Percentiles rank a stretch among this genome's conserved stretches.
phyloP scores from a whole-genome alignment of 2,797 vertebrate genomes.

The Argya squamiceps region DNA sequence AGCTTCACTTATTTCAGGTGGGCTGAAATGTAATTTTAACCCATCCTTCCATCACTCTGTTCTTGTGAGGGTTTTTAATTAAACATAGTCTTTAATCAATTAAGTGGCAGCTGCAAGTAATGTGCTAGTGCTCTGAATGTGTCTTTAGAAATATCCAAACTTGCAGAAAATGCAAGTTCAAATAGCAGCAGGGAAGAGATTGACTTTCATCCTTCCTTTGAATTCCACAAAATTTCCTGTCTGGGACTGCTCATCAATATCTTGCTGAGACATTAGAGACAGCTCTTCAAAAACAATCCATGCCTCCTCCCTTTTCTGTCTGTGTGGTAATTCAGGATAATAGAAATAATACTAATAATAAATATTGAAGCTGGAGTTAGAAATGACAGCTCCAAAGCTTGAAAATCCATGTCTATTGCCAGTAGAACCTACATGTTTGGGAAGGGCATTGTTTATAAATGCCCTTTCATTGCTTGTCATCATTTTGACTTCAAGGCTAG shows the following conservation, averaged over 20 bases:
- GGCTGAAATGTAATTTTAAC: slow-evolving; percentile 32
- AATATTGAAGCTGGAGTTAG: not conserved
- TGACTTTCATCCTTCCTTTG: slow-evolving; percentile 43
- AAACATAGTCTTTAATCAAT: slow-evolving; percentile 56
- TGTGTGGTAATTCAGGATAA: not conserved
- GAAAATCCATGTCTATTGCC: not conserved
- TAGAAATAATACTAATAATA: slow-evolving; percentile 1
- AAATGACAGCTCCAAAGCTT: not conserved
- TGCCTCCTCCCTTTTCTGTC: not conserved
- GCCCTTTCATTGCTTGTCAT: not conserved
- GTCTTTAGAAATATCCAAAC: slow-evolving; percentile 17
- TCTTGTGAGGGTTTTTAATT: slow-evolving; percentile 47
- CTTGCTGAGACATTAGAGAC: slow-evolving; percentile 12
- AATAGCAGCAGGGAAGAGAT: slow-evolving; percentile 41
- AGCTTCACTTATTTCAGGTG: slow-evolving; percentile 19
- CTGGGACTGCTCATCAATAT: slow-evolving; percentile 1
- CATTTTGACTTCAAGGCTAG: not conserved
- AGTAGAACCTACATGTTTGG: not conserved
- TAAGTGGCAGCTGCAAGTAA: slow-evolving; percentile 31
- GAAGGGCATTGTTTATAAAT: not conserved
- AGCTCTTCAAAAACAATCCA: not conserved
- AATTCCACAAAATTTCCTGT: slow-evolving; percentile 49
- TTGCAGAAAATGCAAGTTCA: slow-evolving; percentile 42
- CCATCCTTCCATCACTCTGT: not conserved
- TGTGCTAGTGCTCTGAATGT: not conserved